Evolutionary conservation across 2,113 vertebrate species (phyloP).

Genomic region (Lota lota): DNA sequence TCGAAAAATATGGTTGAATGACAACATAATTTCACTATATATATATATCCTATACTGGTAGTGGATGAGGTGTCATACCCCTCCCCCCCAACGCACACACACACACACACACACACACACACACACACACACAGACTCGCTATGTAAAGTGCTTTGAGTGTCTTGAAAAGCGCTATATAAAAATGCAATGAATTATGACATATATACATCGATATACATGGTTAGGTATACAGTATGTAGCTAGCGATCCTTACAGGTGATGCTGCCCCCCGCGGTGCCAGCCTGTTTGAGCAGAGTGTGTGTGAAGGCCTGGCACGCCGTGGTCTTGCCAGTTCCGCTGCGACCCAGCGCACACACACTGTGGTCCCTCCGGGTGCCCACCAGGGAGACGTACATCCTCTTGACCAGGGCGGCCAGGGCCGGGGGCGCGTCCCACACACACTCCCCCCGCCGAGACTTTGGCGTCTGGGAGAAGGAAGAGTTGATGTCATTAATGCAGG

Average conservation of each 20-base stretch:
- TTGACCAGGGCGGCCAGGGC: slow-evolving; percentile 78
- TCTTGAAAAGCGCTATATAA: too few species aligned
- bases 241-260: slow-evolving; percentile 69
- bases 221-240: too few species aligned
- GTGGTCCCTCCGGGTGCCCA: slow-evolving; percentile 82
- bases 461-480: slow-evolving; percentile 38
- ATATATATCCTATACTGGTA: too few species aligned
- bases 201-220: neutral
- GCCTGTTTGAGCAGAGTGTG: slow-evolving; percentile 79
- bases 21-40: too few species aligned
- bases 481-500: too few species aligned
- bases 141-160: too few species aligned
- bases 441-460: slow-evolving; percentile 58
- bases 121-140: too few species aligned
- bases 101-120: too few species aligned
- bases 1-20: too few species aligned
- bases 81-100: too few species aligned
- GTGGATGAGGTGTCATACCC: too few species aligned
- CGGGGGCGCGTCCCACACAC: slow-evolving; percentile 62
- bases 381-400: slow-evolving; percentile 79
- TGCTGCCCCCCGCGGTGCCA: slow-evolving; percentile 68
- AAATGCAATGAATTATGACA: too few species aligned
- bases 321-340: slow-evolving; percentile 84
- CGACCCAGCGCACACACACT: slow-evolving; percentile 83
- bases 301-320: slow-evolving; percentile 74